Base-by-base conservation (phyloP, 1,140 invertebrate genomes). In the Cydia pomonella region DNA sequence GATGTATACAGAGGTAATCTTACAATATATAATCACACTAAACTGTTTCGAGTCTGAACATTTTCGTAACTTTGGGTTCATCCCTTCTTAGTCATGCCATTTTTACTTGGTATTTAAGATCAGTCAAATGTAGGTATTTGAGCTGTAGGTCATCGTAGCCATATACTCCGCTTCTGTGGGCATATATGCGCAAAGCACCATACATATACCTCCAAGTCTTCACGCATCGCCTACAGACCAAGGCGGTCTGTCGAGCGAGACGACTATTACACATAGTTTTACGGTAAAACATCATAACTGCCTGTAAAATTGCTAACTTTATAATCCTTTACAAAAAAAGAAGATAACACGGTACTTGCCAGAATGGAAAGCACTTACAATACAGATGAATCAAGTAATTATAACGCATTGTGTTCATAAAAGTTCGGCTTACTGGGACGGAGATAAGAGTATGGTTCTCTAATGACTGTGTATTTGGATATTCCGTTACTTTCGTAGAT, bases 181-280 rank as follows among this genome's bases (percentile, higher is more conserved):
- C 53, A 21, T 59, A 50, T 33, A 50, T 3, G 47, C 47, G 53
- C 64, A 69, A 69, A 33, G 64, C 16, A 69, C 64, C 29, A 18
- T 18, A 29, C 63, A 29, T 69, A 38, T 38, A 41, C 27, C n/a
- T 53, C 50, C 29, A 41, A 69, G 64, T 69, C 29, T 69, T 69
- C 80, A 89, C 84, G 88, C 80, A 88, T 78, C 73, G 80, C 73
- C 77, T 87, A 79, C 80, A 84, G 78, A 81, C 82, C 87, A 84
- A 81, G 82, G 86, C 88, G 78, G n/a, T 75, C 86, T 77, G 72
- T 80, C 76, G 81, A 88, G 78, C 85, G 87, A 72, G 75, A 87
- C 85, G 27, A 69, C n/a, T 21, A 64, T 33, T 69, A 69, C 64
- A 69, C 13, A 59, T 23, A 23, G n/a, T 18, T 18, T 18, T 23